Base-by-base conservation (phyloP, 2,113 vertebrate species). In the Brachypteracias leptosomus region DNA sequence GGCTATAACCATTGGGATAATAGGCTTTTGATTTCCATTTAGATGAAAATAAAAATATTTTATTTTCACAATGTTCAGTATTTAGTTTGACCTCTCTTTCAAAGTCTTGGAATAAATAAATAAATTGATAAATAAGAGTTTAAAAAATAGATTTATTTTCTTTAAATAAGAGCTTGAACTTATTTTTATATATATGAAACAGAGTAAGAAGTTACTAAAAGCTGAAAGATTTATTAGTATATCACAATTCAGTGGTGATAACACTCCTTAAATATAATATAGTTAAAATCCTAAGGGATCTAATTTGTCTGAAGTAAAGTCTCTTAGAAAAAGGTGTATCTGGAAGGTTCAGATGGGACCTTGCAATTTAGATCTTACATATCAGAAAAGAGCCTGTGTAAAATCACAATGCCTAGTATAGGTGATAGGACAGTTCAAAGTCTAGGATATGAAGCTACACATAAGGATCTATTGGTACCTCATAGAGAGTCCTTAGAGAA, bases 291-390 rank as follows among this genome's bases (percentile, higher is more conserved):
- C 68, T 61, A 70, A 66, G 67, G 67, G 67, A 90, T 63, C 55
- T 91, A 77, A 96, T 94, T 91, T 92, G 85, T 94, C 80, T 96
- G 85, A 96, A 94, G 63, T 91, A 76, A 83, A 83, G n/a, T 76
- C 55, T 91, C 44, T 73, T 25, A 90, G 59, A 79, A 93, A 89
- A 94, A 80, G 63, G 75, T 88, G 58, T 62, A 85, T 70, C 72
- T 85, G 75, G 81, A 85, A 80, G 73, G 44, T 91, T 95, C 93
- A 90, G 78, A 77, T 71, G 51, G 29, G 85, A 83, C 40, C 33
- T 90, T 85, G 26, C 66, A 83, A 83, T 94, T 95, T 76, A 89
- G 89, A 89, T 91, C 54, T 79, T 83, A 38, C 29, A 5, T 77
- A 79, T 88, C 59, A 91, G 78, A 94, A 51, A 76, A 83, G 42